Evolutionary conservation across 1,140 invertebrate species (phyloP), one percentile per base, ranked within the genome.

Genomic region (Pachypeltis micranthus): DNA sequence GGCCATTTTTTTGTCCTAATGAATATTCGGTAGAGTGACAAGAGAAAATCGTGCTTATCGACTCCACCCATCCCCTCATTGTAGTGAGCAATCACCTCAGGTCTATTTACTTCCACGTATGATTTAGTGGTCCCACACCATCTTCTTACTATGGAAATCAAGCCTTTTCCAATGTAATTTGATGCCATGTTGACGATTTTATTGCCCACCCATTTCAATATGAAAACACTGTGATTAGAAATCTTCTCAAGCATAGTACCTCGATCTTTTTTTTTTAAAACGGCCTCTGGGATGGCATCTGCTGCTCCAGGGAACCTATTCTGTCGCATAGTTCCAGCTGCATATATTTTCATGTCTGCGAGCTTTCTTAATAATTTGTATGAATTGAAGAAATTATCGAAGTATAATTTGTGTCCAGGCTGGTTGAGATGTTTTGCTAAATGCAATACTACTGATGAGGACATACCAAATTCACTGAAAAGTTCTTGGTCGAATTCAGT

Each of bases 221-320:
- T 21, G n/a, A n/a, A n/a, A n/a, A n/a, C n/a, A n/a, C n/a, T n/a
- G n/a, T n/a, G n/a, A n/a, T n/a, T n/a, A n/a, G n/a, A n/a, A n/a
- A n/a, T n/a, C n/a, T n/a, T n/a, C n/a, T n/a, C n/a, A n/a, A n/a
- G n/a, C n/a, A n/a, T n/a, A n/a, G n/a, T n/a, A n/a, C n/a, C n/a
- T n/a, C n/a, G n/a, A n/a, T n/a, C n/a, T n/a, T n/a, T n/a, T n/a
- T n/a, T n/a, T n/a, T n/a, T n/a, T n/a, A n/a, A n/a, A n/a, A n/a
- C n/a, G n/a, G n/a, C n/a, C n/a, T n/a, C n/a, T n/a, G n/a, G n/a
- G n/a, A n/a, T n/a, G n/a, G n/a, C n/a, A n/a, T n/a, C n/a, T n/a
- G n/a, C n/a, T n/a, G n/a, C n/a, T n/a, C n/a, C n/a, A n/a, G n/a
- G 23, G 19, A 75, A 74, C 69, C 70, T 71, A 64, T 74, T 72